Conservation (phyloP, 2,797 vertebrate genomes). For the Sorex maritimensis region DNA sequence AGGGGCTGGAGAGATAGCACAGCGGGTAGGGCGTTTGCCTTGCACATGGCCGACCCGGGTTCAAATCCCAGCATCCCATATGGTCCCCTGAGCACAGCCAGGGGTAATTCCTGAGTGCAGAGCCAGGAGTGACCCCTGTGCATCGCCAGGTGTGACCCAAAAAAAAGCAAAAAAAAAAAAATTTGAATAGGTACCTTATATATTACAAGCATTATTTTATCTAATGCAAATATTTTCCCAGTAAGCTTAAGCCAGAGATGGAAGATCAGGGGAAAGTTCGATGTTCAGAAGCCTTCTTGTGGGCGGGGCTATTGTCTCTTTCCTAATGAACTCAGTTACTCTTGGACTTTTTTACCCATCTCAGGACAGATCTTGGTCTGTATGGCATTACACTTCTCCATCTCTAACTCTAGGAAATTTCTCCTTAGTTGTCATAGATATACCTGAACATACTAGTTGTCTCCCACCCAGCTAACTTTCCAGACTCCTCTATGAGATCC, state of each 20-base stretch:
- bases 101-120: no score
- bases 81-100: no score
- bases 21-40: no score
- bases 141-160: no score
- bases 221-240: conserved; percentile 62
- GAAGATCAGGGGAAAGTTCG: background rate
- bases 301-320: background rate
- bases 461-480: conserved; percentile 21
- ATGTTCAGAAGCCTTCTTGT: background rate
- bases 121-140: no score
- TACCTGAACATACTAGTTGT: background rate
- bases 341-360: background rate
- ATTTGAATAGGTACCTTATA: conserved; percentile 46
- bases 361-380: background rate
- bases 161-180: no score
- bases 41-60: no score
- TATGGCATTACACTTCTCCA: background rate
- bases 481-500: background rate
- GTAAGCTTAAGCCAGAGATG: conserved; percentile 3
- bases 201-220: conserved; percentile 51
- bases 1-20: no score
- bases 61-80: no score
- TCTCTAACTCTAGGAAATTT: background rate
- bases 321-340: background rate
- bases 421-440: conserved; percentile 3